Percentiles rank a stretch among this genome's conserved stretches.
Conservation (phyloP, 2,113 vertebrate species). For the Melanostigma gelatinosum region DNA sequence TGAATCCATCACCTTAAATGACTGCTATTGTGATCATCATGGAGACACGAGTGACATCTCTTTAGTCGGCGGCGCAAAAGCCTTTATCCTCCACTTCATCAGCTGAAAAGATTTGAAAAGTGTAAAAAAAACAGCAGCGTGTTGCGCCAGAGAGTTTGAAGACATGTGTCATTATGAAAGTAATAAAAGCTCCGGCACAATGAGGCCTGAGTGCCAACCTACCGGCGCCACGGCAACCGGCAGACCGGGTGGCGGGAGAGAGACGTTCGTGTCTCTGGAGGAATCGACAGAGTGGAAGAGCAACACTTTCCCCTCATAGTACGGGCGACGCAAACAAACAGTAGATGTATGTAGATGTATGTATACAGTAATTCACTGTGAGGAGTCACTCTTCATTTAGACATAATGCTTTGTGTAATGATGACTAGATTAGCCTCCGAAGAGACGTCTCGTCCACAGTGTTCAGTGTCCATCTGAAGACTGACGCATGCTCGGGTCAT, state of each 20-base stretch:
- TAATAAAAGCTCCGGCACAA: slow-evolving; percentile 9
- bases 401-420: slow-evolving; percentile 62
- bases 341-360: slow-evolving; percentile 64
- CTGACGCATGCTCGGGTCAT: slow-evolving; percentile 24
- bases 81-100: slow-evolving; percentile 6
- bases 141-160: not conserved
- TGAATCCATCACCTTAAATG: slow-evolving; percentile 1
- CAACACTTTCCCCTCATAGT: not conserved
- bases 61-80: not conserved
- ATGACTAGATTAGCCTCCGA: slow-evolving; percentile 54
- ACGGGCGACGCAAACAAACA: slow-evolving; percentile 40
- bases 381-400: slow-evolving; percentile 60
- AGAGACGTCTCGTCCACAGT: slow-evolving; percentile 53
- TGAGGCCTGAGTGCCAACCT: not conserved
- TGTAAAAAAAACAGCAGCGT: not conserved
- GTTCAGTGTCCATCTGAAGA: slow-evolving; percentile 22
- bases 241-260: not conserved
- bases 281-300: not conserved
- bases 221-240: slow-evolving; percentile 20
- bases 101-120: not conserved
- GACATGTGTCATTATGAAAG: not conserved
- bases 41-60: not conserved
- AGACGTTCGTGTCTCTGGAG: not conserved
- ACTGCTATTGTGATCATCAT: not conserved
- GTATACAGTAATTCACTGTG: slow-evolving; percentile 39